Conservation (phyloP, 2,797 vertebrate species). For the Peromyscus aztecus region DNA sequence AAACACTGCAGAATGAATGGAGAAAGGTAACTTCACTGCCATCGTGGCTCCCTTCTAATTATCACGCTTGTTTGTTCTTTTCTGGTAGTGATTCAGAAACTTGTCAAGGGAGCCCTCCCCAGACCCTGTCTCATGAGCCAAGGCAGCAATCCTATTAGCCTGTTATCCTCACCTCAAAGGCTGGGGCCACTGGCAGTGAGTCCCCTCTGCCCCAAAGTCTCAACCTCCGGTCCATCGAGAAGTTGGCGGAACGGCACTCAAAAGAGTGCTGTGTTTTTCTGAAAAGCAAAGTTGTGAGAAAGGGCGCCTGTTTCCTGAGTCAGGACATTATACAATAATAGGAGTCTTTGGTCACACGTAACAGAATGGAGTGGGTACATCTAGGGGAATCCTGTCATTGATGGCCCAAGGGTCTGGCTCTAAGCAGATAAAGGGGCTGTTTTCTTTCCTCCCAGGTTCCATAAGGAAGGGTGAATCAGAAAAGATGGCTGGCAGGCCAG, state of each 20-base stretch:
- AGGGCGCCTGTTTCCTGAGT: neutral
- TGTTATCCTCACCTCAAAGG: neutral
- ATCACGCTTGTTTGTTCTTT: constrained; percentile 66
- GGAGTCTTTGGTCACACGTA: neutral
- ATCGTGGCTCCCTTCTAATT: constrained; percentile 71
- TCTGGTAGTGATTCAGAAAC: constrained; percentile 56
- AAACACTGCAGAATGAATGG: constrained; percentile 74
- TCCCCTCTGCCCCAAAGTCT: neutral
- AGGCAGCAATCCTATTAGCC: neutral
- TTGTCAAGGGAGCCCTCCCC: neutral
- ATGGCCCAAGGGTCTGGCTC: neutral
- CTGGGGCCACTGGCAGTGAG: neutral
- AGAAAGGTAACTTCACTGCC: constrained; percentile 74
- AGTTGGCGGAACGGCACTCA: neutral
- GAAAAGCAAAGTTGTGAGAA: neutral
- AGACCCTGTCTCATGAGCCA: neutral
- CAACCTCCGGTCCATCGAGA: rapidly evolving
- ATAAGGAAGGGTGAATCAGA: neutral
- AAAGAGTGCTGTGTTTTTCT: neutral
- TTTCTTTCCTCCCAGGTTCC: neutral
- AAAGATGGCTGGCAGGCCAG: neutral
- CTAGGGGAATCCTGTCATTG: neutral
- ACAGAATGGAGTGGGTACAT: neutral
- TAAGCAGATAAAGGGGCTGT: neutral
- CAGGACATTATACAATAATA: neutral